A percentile compares a stretch with the other conserved stretches of the same genome.
Conservation (phyloP, 1,140 invertebrate genomes). For the Heliconius hewitsoni region DNA sequence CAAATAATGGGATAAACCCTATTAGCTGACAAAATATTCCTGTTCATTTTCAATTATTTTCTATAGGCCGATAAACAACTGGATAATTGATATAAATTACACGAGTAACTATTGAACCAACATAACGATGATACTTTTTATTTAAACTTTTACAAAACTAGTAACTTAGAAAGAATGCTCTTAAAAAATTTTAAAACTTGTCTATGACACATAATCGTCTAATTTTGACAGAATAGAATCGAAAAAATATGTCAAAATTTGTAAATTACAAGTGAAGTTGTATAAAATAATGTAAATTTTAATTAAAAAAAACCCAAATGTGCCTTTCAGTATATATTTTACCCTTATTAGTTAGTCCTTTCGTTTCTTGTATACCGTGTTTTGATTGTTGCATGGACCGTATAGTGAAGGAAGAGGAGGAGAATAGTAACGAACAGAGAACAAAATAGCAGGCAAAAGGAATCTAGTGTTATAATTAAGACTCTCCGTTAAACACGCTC, state of each 20-base stretch:
- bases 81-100: too few species aligned
- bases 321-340: constrained; percentile 45
- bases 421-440: constrained; percentile 18
- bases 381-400: constrained; percentile 48
- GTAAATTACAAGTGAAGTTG: background rate
- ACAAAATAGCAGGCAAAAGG: background rate
- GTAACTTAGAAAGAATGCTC: background rate
- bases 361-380: constrained; percentile 50
- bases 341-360: constrained; percentile 47
- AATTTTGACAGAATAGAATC: background rate
- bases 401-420: constrained; percentile 41
- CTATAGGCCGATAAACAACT: too few species aligned
- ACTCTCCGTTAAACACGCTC: too few species aligned
- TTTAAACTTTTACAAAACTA: background rate
- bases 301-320: constrained; percentile 70
- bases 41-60: too few species aligned
- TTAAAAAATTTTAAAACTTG: too few species aligned
- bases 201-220: background rate
- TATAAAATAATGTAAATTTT: background rate
- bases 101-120: too few species aligned
- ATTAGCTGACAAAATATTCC: too few species aligned
- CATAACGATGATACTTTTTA: too few species aligned
- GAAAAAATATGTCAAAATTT: background rate
- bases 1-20: too few species aligned
- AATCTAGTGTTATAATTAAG: too few species aligned